Percentiles rank a stretch among this genome's conserved stretches.
Evolutionary conservation across 2,888 invertebrate genomes (phyloP).

Genomic region (Ceraclea dissimilis): DNA sequence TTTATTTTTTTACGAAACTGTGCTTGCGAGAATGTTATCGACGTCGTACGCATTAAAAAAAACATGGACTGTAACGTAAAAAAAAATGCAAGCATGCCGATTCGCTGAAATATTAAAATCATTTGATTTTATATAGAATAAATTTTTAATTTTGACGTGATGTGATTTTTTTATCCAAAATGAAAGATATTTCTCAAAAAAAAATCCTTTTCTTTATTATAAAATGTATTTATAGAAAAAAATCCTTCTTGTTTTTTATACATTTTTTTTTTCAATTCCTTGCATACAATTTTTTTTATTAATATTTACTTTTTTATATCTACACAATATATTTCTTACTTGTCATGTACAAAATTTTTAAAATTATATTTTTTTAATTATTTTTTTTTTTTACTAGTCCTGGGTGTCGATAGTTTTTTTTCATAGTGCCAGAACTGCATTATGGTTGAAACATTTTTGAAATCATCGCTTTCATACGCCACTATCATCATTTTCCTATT

Average conservation of each 20-base stretch:
- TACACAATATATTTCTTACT: constrained; percentile 13
- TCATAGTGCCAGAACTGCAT: constrained; percentile 25
- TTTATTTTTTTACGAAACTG: no score
- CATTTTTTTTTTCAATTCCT: constrained; percentile 1
- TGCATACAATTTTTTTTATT: constrained; percentile 4
- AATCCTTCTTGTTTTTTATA: constrained; percentile 11
- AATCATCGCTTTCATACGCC: constrained; percentile 26
- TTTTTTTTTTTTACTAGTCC: constrained; percentile 23
- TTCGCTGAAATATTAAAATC: no score
- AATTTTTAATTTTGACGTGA: no score
- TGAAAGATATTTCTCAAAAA: no score
- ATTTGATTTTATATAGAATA: no score
- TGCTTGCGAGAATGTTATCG: no score
- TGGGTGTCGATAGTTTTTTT: constrained; percentile 26
- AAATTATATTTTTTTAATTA: constrained; percentile 16
- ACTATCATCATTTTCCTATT: constrained; percentile 23
- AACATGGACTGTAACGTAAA: no score
- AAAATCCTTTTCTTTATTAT: no score
- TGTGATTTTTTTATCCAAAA: no score
- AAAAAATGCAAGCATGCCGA: no score
- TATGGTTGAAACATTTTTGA: constrained; percentile 21
- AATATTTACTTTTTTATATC: constrained; percentile 10
- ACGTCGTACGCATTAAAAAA: no score
- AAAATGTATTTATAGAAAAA: no score
- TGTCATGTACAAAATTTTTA: constrained; percentile 10